Conservation (phyloP, 2,797 vertebrate genomes). For the Nyctibius grandis region DNA sequence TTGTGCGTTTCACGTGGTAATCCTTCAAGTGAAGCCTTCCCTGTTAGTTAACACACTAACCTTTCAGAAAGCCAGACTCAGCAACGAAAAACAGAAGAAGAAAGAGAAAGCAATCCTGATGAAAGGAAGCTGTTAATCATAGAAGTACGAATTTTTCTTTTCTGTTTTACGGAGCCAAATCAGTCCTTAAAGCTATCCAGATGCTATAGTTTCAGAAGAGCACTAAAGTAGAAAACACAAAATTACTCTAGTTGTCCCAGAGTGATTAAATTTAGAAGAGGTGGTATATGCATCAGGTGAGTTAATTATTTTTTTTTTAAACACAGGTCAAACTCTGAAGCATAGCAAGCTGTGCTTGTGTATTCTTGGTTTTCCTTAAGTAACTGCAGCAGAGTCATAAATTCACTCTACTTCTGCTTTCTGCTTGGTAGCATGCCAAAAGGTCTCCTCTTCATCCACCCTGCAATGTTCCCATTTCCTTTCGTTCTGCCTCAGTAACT, state of each 20-base stretch:
- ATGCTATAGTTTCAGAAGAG: constrained; percentile 50
- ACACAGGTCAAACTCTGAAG: neutral
- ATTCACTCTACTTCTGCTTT: constrained; percentile 26
- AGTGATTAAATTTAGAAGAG: constrained; percentile 48
- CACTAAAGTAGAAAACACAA: constrained; percentile 50
- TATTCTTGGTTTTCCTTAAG: constrained; percentile 33
- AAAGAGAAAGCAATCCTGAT: neutral
- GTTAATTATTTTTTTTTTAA: constrained; percentile 7
- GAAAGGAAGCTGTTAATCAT: neutral
- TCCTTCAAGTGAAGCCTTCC: neutral
- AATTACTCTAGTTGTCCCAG: constrained; percentile 57
- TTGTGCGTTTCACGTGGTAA: neutral
- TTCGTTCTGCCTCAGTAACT: constrained; percentile 25
- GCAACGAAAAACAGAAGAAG: neutral
- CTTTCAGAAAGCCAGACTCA: neutral
- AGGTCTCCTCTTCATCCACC: neutral
- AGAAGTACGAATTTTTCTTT: neutral
- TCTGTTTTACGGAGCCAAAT: constrained; percentile 24
- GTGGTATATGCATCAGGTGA: neutral
- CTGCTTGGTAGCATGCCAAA: constrained; percentile 8
- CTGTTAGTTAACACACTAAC: neutral
- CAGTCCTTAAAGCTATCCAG: constrained; percentile 59
- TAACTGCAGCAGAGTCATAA: constrained; percentile 35
- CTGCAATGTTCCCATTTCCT: neutral
- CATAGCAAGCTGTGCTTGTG: constrained; percentile 1